Base-by-base conservation (phyloP, 1,140 invertebrate genomes). In the Drosophila ficusphila region DNA sequence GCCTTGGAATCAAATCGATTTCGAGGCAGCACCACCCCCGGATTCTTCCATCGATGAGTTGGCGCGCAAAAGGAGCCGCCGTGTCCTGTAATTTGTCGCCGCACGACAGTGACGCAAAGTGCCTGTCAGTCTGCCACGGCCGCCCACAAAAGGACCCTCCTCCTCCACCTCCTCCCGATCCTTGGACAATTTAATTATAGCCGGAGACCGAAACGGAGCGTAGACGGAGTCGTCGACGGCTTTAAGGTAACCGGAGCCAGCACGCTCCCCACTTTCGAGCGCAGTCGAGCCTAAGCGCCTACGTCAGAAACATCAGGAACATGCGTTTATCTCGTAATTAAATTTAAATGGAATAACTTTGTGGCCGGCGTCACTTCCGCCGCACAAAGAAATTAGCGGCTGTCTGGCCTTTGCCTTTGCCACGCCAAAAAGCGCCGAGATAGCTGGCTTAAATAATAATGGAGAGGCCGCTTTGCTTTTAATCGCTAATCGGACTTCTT, bases 41-140 rank as follows among this genome's bases (percentile, higher is more conserved):
- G 8, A 23, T 41, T 31, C 44, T 36, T 16, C 46, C 38, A 48
- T 68, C 61, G 77, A 70, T 79, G 69, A 71, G 68, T 58, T 69
- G 67, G 67, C 68, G 64, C 60, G 33, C 60, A 67, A 67, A 65
- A 23, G 41, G 58, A 47, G 46, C 42, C 76, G 46, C 42, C 76
- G 58, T 79, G 76, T 79, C 72, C 72, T 76, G 78, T 81, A 81
- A 81, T 81, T 81, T 81, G 77, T 81, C 78, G 58, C 58, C 67
- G 48, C 77, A 61, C 65, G 47, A 68, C 71, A 71, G 61, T 68
- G 53, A 62, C 57, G 58, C 68, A 48, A 53, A 69, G 53, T 52
- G 64, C 54, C 48, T 42, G 65, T 41, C 65, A 44, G 42, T 67
- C 49, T 39, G 47, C 44, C 34, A 21, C 25, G 29, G 25, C 29